These are phyloP conservation scores for Yponomeuta evonymella DNA, from an alignment of 2,888 invertebrate species.

Conservation along the genomic window DNA sequence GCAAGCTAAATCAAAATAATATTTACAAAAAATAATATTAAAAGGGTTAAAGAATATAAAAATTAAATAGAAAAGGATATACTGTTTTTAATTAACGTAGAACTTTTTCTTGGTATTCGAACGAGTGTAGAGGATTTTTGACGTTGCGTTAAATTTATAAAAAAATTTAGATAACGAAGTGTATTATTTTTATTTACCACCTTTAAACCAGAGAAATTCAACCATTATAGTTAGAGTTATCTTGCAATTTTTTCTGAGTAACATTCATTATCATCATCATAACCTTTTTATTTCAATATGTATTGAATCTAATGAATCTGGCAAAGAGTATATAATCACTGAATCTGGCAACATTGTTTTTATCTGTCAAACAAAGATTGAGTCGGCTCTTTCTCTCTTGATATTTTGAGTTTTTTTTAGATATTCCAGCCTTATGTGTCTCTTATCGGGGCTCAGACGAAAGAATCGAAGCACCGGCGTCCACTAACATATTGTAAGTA, in stretches of 20 bases:
- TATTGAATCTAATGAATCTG: not conserved
- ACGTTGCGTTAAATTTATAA: no score
- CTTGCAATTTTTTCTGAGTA: not conserved
- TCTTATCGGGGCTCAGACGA: slow-evolving; percentile 45
- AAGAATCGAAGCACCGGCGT: slow-evolving; percentile 39
- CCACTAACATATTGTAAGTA: slow-evolving; percentile 50
- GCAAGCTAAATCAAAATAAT: no score
- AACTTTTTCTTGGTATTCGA: no score
- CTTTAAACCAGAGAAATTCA: not conserved
- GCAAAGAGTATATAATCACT: no score
- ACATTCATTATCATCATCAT: not conserved
- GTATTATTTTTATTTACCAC: not conserved
- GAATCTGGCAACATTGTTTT: not conserved
- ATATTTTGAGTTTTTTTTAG: slow-evolving; percentile 44
- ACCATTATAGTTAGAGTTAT: no score
- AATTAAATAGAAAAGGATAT: no score
- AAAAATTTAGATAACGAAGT: not conserved
- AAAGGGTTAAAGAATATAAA: no score
- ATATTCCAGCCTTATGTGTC: slow-evolving; percentile 63
- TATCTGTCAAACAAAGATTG: slow-evolving; percentile 1
- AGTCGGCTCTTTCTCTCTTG: slow-evolving; percentile 15
- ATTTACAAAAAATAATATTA: no score
- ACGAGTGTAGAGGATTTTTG: no score
- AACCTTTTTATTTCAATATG: no score
- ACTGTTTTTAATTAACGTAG: no score